These are phyloP conservation scores for Ptilodon capucinus DNA, from an alignment of 2,888 invertebrate species.

Conservation along the genomic window DNA sequence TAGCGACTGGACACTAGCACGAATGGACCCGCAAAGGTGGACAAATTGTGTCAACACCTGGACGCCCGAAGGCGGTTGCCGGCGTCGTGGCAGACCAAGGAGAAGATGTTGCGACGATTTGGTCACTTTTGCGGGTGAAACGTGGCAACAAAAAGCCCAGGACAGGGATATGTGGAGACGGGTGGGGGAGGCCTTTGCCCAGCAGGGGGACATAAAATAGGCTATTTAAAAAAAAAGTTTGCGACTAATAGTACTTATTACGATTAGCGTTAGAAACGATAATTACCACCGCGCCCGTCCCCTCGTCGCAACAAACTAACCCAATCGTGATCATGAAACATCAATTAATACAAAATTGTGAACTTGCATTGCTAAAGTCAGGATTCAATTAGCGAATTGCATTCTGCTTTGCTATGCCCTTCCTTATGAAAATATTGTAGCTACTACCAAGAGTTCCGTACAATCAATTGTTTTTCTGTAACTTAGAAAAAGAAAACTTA, in stretches of 20 bases:
- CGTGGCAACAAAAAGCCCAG: too few species aligned
- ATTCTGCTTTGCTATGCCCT: constrained; percentile 18
- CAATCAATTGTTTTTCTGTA: background rate
- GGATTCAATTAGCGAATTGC: constrained; percentile 41
- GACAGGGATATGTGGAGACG: too few species aligned
- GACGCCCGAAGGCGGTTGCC: too few species aligned
- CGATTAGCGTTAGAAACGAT: background rate
- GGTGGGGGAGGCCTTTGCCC: too few species aligned
- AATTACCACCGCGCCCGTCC: background rate
- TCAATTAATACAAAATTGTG: constrained; percentile 37
- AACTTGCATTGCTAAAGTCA: constrained; percentile 35
- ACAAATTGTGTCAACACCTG: too few species aligned
- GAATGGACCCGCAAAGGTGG: too few species aligned
- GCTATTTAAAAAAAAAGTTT: background rate
- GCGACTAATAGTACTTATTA: background rate
- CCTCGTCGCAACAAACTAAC: constrained; percentile 18
- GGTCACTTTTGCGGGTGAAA: too few species aligned
- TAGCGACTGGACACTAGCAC: too few species aligned
- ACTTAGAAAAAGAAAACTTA: too few species aligned
- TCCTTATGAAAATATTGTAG: constrained; percentile 9
- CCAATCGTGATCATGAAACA: constrained; percentile 32
- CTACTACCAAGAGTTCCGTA: constrained; percentile 5
- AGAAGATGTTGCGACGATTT: too few species aligned
- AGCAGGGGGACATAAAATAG: too few species aligned
- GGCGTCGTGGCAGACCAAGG: too few species aligned